A percentile compares a stretch with the other conserved stretches of the same genome.
phyloP scores from a whole-genome alignment of 2,888 invertebrate species.

The Tridacna crocea region DNA sequence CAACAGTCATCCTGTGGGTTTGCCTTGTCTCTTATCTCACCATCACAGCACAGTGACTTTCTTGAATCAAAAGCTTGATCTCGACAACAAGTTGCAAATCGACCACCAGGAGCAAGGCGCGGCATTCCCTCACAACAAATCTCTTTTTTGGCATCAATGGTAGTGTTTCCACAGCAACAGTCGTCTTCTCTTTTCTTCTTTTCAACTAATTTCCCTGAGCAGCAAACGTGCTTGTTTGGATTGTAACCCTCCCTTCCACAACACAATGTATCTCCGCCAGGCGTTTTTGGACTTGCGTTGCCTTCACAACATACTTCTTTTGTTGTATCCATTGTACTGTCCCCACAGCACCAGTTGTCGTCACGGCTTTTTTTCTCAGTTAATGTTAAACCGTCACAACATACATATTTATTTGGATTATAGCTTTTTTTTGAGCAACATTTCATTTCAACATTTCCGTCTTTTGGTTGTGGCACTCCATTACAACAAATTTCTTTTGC shows the following conservation, averaged over 20 bases:
- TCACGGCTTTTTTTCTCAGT: conserved; percentile 37
- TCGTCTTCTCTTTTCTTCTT: conserved; percentile 48
- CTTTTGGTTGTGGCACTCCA: conserved; percentile 44
- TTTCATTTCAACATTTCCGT: conserved; percentile 39
- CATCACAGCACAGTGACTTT: conserved; percentile 43
- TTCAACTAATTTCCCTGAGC: conserved; percentile 34
- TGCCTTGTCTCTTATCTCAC: conserved; percentile 36
- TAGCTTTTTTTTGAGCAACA: conserved; percentile 47
- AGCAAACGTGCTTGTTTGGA: conserved; percentile 43
- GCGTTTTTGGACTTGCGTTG: conserved; percentile 36
- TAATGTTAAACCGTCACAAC: conserved; percentile 44
- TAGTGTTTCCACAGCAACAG: conserved; percentile 51
- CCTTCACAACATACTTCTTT: conserved; percentile 54
- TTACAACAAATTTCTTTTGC: conserved; percentile 40
- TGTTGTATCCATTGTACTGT: conserved; percentile 44
- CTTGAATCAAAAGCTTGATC: conserved; percentile 45
- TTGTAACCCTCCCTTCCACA: conserved; percentile 47
- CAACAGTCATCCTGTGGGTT: conserved; percentile 44
- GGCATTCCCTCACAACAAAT: conserved; percentile 55
- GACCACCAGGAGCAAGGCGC: conserved; percentile 24
- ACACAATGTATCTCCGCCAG: conserved; percentile 35
- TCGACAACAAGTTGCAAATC: conserved; percentile 50
- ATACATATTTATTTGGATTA: conserved; percentile 47
- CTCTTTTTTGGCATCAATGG: conserved; percentile 48
- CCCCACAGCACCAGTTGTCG: conserved; percentile 58